Conservation (phyloP, 2,113 vertebrate species). For the Dasyurus viverrinus region DNA sequence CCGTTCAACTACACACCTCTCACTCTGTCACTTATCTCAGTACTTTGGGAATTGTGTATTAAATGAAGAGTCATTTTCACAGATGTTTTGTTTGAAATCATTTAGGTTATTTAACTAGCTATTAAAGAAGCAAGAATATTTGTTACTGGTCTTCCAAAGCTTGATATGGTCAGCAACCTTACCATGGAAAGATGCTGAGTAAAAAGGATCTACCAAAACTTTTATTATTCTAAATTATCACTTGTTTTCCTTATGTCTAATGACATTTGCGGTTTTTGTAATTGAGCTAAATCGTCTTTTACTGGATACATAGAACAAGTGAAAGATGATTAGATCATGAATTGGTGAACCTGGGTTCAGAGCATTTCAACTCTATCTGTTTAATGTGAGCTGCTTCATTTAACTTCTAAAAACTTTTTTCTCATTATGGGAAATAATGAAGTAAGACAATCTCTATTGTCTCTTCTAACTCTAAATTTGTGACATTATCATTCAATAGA, state of each 20-base stretch:
- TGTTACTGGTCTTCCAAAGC: slow-evolving; percentile 35
- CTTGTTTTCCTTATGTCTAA: neutral
- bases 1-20: slow-evolving; percentile 38
- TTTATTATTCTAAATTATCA: neutral
- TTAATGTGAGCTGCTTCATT: neutral
- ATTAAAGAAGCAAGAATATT: slow-evolving; percentile 36
- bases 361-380: neutral
- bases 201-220: slow-evolving; percentile 5
- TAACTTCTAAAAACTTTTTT: neutral
- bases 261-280: neutral
- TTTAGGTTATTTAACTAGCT: slow-evolving; percentile 2
- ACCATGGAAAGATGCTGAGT: slow-evolving; percentile 5
- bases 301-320: neutral
- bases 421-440: neutral
- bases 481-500: slow-evolving; percentile 20
- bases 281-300: neutral
- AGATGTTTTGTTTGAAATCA: slow-evolving; percentile 23
- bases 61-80: slow-evolving; percentile 38
- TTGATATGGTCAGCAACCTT: slow-evolving; percentile 7
- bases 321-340: neutral
- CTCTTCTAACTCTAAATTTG: slow-evolving; percentile 12
- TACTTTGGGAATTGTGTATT: slow-evolving; percentile 17
- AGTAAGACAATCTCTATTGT: neutral
- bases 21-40: slow-evolving; percentile 16
- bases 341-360: neutral